Conservation (phyloP, 2,888 invertebrate species). For the Hybos culiciformis region DNA sequence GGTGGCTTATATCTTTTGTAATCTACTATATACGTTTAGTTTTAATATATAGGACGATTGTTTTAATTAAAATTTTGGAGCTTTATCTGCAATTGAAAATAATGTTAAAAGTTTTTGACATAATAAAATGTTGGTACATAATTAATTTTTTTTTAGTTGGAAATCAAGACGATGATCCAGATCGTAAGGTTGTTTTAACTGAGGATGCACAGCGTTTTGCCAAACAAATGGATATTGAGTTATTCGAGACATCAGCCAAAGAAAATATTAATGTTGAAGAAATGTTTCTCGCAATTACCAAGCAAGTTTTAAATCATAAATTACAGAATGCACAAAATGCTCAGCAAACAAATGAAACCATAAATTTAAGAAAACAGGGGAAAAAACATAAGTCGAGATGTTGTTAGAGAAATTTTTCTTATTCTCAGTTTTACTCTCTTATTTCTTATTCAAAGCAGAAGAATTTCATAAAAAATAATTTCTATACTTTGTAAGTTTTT, state of each 20-base stretch:
- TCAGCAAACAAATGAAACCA: constrained; percentile 29
- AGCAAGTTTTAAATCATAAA: constrained; percentile 35
- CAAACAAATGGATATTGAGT: constrained; percentile 89
- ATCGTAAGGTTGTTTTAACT: constrained; percentile 89
- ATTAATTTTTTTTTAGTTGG: constrained; percentile 52
- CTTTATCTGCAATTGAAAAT: too few species aligned
- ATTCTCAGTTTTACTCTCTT: too few species aligned
- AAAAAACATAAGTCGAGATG: constrained; percentile 32
- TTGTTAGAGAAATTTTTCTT: constrained; percentile 22
- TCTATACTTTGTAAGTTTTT: too few species aligned
- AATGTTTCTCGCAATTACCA: constrained; percentile 65
- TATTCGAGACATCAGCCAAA: constrained; percentile 98
- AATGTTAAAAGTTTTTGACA: too few species aligned
- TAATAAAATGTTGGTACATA: too few species aligned
- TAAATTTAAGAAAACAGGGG: constrained; percentile 26
- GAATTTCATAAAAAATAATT: too few species aligned
- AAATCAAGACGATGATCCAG: constrained; percentile 92
- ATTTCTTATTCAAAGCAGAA: too few species aligned
- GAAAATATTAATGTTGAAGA: constrained; percentile 98
- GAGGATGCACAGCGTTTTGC: constrained; percentile 96
- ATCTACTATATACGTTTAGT: background rate
- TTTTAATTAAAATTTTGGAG: background rate
- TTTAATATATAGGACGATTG: background rate
- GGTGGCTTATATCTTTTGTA: constrained; percentile 17
- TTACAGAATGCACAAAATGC: constrained; percentile 31